Evolutionary conservation across 2,888 invertebrate species (phyloP), one percentile per base, ranked within the genome.

Genomic region (Andrena marginata): DNA sequence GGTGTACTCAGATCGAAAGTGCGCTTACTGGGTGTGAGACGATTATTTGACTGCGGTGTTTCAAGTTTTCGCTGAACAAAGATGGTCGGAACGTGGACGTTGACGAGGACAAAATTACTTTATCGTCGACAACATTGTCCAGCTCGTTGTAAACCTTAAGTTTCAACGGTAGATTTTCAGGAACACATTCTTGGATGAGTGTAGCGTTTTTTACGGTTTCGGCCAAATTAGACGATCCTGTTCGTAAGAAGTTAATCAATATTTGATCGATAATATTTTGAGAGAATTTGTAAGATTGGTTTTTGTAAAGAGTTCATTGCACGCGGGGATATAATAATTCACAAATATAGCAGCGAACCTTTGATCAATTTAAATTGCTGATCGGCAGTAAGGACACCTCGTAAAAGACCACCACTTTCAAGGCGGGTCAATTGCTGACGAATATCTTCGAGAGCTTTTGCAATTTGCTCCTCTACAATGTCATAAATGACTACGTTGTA

Each of bases 41-140:
- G 68, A 98, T 95, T 42, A 97, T 95, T 95, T 97, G 95, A 3
- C 89, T 91, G 76, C 95, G 95, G 92, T 99, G 97, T 89, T 96
- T 96, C 80, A 99, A 94, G 56, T 96, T 96, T 82, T 97, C 97
- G 29, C 98, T 97, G 91, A 99, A 97, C 64, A 96, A 94, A 0
- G 99, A 99, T 0, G 99, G 98, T 80, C 98, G 94, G 82, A 98
- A 98, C 1, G 98, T 98, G 67, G 98, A 99, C 0, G 99, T 98
- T 0, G 99, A 99, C 89, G 98, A 98, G 0, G 99, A 98, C 6
- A 99, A 92, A 87, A 99, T 97, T 0, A 97, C 97, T 60, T 96
- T 95, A 80, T 96, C 94, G n/a, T 96, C 96, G 0, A 97, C 96
- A 1, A 98, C 95, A 76, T 95, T 95, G 93, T 99, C 99, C 62